Conservation (phyloP, 2,888 invertebrate species). For the Cloeon dipterum region DNA sequence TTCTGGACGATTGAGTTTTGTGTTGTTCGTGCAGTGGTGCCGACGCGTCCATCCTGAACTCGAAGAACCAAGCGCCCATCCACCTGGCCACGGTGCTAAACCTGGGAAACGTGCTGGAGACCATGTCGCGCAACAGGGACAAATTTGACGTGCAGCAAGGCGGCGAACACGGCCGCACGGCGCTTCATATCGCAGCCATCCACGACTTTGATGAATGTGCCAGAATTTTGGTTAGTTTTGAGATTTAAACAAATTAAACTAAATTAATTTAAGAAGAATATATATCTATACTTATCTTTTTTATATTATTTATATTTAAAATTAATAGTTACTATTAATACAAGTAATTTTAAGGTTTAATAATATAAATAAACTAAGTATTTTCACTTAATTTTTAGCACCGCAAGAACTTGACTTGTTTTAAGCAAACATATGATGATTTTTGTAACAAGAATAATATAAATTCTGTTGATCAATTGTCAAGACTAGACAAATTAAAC, state of each 20-base stretch:
- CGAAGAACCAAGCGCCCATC: constrained; percentile 52
- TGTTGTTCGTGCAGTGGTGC: constrained; percentile 31
- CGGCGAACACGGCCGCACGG: constrained; percentile 58
- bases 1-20: neutral
- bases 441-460: too few species aligned
- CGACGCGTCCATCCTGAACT: constrained; percentile 42
- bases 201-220: constrained; percentile 67
- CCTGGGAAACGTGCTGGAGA: constrained; percentile 40
- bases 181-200: constrained; percentile 64
- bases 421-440: too few species aligned
- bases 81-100: constrained; percentile 61
- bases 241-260: neutral
- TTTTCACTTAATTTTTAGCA: too few species aligned
- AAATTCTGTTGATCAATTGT: too few species aligned
- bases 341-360: too few species aligned
- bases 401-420: too few species aligned
- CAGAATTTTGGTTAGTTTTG: constrained; percentile 40
- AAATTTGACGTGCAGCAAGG: constrained; percentile 50
- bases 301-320: too few species aligned
- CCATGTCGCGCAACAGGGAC: constrained; percentile 41
- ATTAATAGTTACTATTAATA: too few species aligned
- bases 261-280: too few species aligned
- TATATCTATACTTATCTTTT: too few species aligned
- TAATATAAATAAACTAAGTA: too few species aligned
- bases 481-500: too few species aligned